Base-by-base conservation (phyloP, 2,797 vertebrate genomes). In the Novumbra hubbsi region DNA sequence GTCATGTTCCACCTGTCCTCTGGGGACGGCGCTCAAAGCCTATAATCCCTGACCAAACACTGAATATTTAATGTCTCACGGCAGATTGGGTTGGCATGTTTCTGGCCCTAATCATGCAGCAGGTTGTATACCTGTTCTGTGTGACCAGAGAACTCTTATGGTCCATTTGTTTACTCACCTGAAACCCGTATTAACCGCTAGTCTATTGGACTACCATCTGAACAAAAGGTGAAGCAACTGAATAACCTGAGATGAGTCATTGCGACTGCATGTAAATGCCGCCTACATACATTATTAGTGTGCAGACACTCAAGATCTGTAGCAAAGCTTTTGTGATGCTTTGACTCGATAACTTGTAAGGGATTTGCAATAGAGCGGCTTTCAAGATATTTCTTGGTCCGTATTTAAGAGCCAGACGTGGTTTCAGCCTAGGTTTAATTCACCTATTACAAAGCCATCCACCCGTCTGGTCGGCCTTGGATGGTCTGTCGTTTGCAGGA, bases 31-130 rank as follows among this genome's bases (percentile, higher is more conserved):
- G 75, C 65, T 55, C 84, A 86, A 85, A 89, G 84, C 69, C 85
- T 81, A 84, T 88, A 91, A 90, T 91, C 88, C 89, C 86, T 86
- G 86, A 90, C 86, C 89, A 90, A 90, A 90, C 90, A 88, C 91
- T 94, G 89, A 94, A 93, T 93, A 93, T 93, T 93, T 94, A 83
- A 93, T 93, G 88, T 80, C 78, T 66, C 30, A 73, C 73, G 75
- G 77, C 78, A 77, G 82, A 75, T 73, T 77, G 65, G 78, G 78
- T 83, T 82, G 85, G 75, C 77, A 82, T 27, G 55, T 87, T 57
- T 19, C 82, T 70, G 14, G 73, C 80, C 84, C 73, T 72, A 9
- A 67, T 15, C 55, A 5, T 57, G 55, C 52, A 65, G 48, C 7
- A 30, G 57, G 65, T 57, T 63, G 41, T 70, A 74, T 83, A 82